phyloP scores from a whole-genome alignment of 23 tunicate species.

The Clavelina lepadiformis region DNA sequence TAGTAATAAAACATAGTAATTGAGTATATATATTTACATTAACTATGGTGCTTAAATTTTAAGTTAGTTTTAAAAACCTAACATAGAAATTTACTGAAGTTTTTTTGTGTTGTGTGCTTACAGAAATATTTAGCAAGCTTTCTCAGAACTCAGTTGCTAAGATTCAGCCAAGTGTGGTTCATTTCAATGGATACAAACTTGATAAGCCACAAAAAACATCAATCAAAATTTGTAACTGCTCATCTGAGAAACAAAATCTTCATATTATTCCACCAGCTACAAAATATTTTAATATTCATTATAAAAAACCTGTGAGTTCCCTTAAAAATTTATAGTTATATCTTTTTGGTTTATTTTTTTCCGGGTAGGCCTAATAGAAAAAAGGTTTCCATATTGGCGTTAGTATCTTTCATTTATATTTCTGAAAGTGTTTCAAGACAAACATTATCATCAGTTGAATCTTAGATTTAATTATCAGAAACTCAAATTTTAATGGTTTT shows the following conservation, averaged over 20 bases:
- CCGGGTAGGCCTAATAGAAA: neutral
- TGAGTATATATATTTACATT: too few relatives aligned
- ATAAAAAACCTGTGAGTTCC: slow-evolving; percentile 55
- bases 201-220: slow-evolving; percentile 33
- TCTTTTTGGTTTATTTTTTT: neutral
- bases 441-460: too few relatives aligned
- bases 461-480: too few relatives aligned
- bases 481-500: too few relatives aligned
- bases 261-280: slow-evolving; percentile 82
- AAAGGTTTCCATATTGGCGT: too few relatives aligned
- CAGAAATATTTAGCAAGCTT: slow-evolving; percentile 68
- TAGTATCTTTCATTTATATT: too few relatives aligned
- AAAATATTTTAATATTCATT: slow-evolving; percentile 62
- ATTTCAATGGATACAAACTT: slow-evolving; percentile 63
- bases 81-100: too few relatives aligned
- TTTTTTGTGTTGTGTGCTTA: too few relatives aligned
- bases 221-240: slow-evolving; percentile 78
- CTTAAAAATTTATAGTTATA: neutral
- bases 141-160: slow-evolving; percentile 67
- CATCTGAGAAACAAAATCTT: slow-evolving; percentile 57
- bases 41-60: too few relatives aligned
- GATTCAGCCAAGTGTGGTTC: slow-evolving; percentile 68
- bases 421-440: too few relatives aligned
- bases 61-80: too few relatives aligned
- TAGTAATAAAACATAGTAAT: too few relatives aligned